Evolutionary conservation across 2,888 invertebrate genomes (phyloP).

Genomic region (Lamellibrachia satsuma): DNA sequence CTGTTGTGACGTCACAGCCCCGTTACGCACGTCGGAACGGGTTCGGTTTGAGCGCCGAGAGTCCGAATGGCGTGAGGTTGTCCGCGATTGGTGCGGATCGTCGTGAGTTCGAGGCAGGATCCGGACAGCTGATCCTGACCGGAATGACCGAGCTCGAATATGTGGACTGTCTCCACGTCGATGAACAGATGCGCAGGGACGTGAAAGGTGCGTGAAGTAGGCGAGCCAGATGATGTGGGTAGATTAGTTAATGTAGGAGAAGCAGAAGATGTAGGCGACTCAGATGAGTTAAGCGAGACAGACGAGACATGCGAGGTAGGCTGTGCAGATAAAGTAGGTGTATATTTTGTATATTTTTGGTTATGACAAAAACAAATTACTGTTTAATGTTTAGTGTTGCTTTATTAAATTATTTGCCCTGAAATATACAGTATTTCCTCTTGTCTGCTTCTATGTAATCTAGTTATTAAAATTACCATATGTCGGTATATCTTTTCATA

Average conservation of each 20-base stretch:
- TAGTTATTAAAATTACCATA: too few species aligned
- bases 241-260: background rate
- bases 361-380: background rate
- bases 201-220: background rate
- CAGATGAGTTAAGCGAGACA: too few species aligned
- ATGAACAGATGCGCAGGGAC: background rate
- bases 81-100: background rate
- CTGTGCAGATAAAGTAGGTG: too few species aligned
- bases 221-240: background rate
- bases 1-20: background rate
- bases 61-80: background rate
- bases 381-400: background rate
- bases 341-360: background rate
- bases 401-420: too few species aligned
- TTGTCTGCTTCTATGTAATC: too few species aligned
- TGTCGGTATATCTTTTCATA: too few species aligned
- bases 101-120: background rate
- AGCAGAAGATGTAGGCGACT: too few species aligned
- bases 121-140: background rate
- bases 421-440: too few species aligned
- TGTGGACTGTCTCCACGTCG: background rate
- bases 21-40: background rate
- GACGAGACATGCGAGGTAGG: too few species aligned
- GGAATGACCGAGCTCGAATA: background rate
- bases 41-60: background rate